phyloP scores from a whole-genome alignment of 64 coral and sea anemone species.

The Actinia equina region DNA sequence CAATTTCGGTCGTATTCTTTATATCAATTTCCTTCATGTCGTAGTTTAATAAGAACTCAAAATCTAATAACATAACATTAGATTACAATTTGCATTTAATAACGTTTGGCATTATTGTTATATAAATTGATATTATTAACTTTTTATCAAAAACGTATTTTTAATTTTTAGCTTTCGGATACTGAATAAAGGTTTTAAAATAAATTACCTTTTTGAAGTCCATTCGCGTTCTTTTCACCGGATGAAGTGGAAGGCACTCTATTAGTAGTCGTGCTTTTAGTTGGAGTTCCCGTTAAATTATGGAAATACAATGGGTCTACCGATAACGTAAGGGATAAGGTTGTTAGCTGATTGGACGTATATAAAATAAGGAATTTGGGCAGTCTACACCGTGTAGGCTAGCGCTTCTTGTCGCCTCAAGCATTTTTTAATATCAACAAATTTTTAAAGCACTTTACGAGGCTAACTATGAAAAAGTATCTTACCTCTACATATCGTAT shows the following conservation, averaged over 20 bases:
- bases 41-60: constrained; percentile 23
- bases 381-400: too few species aligned
- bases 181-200: not conserved
- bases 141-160: too few species aligned
- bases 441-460: too few species aligned
- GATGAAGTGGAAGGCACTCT: not conserved
- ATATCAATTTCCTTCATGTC: not conserved
- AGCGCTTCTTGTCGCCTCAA: too few species aligned
- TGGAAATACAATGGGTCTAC: not conserved
- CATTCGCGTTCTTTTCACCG: not conserved
- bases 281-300: not conserved
- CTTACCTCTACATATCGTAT: constrained; percentile 1
- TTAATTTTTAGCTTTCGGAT: too few species aligned
- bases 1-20: not conserved
- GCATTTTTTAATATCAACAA: too few species aligned
- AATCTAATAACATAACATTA: constrained; percentile 3
- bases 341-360: too few species aligned
- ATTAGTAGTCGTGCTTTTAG: not conserved
- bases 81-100: not conserved
- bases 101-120: too few species aligned
- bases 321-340: not conserved
- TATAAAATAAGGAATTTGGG: too few species aligned
- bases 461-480: not conserved
- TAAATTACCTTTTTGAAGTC: not conserved
- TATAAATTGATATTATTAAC: too few species aligned